Evolutionary conservation across 1,140 invertebrate genomes (phyloP), one percentile per base, ranked within the genome.

Genomic region (Panulirus ornatus): DNA sequence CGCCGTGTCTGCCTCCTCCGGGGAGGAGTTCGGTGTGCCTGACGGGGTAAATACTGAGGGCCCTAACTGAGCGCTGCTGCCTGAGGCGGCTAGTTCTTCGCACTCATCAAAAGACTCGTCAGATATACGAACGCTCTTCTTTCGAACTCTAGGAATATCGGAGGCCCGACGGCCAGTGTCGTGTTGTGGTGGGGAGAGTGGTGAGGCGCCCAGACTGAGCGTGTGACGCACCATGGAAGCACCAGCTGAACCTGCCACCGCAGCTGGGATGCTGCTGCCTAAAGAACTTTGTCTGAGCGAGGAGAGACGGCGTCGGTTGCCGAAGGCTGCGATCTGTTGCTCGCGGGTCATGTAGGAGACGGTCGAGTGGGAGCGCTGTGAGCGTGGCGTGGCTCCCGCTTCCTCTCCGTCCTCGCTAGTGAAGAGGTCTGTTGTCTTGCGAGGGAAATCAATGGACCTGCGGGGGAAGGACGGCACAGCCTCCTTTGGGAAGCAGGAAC

Each of bases 361-460:
- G 44, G 92, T 92, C 14, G 91, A 92, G 88, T 92, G 92, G 38
- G 91, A 92, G 30, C 92, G 42, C 78, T 92, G 91, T 2, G 90
- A 92, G 42, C 90, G 71, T 1, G 90, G 90, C 30, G 75, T 82
- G 1, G 84, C 92, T 5, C 91, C 83, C 2, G 66, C 82, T 76
- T 91, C 92, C 84, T 93, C 92, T 30, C 76, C 91, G 38, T 92
- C 92, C 58, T 92, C 92, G 47, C 86, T 90, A 38, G 91, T 92
- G 85, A 92, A 92, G 36, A 91, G 84, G 79, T 92, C 87, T 3
- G 84, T 86, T 14, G 71, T 87, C 58, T 91, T 91, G 34, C 91
- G 92, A 5, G 93, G 88, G 76, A 93, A 91, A 70, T 93, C 92
- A 27, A 92, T 92, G 19, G 92, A 92, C 88, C 92, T 90, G 84